Conservation (phyloP, 2,888 invertebrate species). For the Adineta ricciae region DNA sequence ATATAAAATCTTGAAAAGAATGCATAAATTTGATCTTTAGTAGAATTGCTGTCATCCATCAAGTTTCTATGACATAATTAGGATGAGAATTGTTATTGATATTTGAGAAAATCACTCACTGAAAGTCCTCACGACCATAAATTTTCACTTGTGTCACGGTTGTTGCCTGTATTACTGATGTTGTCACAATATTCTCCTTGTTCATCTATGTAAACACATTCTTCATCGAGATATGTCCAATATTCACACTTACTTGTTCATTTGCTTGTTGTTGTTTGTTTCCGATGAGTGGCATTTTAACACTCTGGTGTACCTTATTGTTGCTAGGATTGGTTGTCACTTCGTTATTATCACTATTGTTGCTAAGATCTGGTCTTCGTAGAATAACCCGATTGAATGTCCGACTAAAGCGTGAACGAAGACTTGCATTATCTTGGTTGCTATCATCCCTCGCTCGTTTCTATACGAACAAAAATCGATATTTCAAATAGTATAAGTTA, state of each 20-base stretch:
- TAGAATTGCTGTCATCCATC: background rate
- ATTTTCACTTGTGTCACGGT: too few relatives aligned
- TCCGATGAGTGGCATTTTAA: background rate
- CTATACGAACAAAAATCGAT: background rate
- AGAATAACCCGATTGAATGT: background rate
- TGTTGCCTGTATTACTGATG: background rate
- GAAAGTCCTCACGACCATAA: background rate
- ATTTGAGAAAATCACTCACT: background rate
- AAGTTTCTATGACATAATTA: background rate
- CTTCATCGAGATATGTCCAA: too few relatives aligned
- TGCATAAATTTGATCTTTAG: background rate
- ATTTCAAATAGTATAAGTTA: background rate
- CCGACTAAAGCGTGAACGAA: conserved; percentile 15
- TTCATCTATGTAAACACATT: too few relatives aligned
- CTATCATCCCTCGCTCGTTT: background rate
- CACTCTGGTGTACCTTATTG: background rate
- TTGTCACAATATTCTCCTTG: background rate
- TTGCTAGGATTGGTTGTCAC: background rate
- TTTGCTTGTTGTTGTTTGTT: background rate
- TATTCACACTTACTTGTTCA: background rate
- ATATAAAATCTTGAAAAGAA: background rate
- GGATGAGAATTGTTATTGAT: background rate
- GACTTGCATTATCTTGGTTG: background rate
- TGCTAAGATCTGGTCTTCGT: background rate
- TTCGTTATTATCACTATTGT: conserved; percentile 6